phyloP scores from a whole-genome alignment of 2,888 invertebrate species.

The Steinernema hermaphroditum region DNA sequence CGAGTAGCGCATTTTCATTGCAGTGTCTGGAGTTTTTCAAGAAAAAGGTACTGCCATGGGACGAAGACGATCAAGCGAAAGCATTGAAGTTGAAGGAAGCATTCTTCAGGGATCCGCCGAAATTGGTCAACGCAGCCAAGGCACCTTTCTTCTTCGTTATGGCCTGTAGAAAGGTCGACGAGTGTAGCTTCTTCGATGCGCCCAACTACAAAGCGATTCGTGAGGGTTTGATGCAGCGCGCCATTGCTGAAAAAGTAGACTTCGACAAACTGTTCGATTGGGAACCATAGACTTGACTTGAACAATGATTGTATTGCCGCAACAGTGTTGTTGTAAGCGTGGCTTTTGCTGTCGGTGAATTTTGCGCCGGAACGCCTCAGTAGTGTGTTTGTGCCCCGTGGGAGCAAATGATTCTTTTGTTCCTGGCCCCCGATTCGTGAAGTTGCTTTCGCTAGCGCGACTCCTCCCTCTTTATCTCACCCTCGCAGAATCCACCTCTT shows the following conservation, averaged over 20 bases:
- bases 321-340: no score
- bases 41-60: not conserved
- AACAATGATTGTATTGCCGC: no score
- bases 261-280: slow-evolving; percentile 3
- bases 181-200: not conserved
- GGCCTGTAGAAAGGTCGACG: not conserved
- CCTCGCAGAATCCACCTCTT: no score
- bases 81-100: not conserved
- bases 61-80: not conserved
- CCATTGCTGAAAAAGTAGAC: not conserved
- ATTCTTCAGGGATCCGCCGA: not conserved
- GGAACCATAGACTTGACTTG: not conserved
- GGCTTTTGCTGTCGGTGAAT: no score
- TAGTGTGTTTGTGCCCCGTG: no score
- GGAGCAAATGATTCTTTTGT: no score
- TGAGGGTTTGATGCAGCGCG: not conserved
- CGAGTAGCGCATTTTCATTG: not conserved
- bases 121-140: not conserved
- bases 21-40: not conserved
- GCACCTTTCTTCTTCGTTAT: not conserved
- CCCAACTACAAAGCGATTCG: not conserved
- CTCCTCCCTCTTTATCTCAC: no score
- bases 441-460: no score
- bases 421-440: no score
- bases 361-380: no score